These are phyloP conservation scores for Ectemnius continuus DNA, from an alignment of 2,888 invertebrate species.

Conservation along the genomic window DNA sequence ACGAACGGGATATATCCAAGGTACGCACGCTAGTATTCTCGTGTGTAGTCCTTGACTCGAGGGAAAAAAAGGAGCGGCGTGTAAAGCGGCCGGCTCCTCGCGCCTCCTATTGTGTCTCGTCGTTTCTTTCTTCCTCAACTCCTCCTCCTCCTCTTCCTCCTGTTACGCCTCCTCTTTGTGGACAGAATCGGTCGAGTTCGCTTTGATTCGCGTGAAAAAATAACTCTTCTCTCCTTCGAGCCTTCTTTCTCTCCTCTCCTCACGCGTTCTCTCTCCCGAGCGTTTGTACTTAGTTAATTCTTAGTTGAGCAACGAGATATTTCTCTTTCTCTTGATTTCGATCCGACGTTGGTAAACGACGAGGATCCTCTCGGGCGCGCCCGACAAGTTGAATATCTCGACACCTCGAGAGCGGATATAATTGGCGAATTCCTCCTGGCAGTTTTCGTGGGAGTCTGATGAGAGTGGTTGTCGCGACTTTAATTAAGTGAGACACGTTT, in stretches of 20 bases:
- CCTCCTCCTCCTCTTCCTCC: no score
- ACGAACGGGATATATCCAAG: background rate
- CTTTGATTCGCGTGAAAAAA: slow-evolving; percentile 31
- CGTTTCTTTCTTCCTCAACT: no score
- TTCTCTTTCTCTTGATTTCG: background rate
- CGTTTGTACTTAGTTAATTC: slow-evolving; percentile 45
- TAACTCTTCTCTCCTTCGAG: slow-evolving; percentile 39
- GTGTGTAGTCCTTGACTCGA: background rate
- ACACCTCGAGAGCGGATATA: background rate
- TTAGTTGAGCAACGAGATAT: slow-evolving; percentile 53
- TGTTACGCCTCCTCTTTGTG: slow-evolving; percentile 10
- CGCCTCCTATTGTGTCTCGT: background rate
- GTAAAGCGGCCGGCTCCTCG: slow-evolving; percentile 1
- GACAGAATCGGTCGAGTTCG: slow-evolving; percentile 40
- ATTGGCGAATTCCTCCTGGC: background rate
- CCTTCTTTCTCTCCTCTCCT: no score
- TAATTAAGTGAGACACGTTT: background rate
- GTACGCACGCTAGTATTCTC: no score
- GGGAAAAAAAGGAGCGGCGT: background rate
- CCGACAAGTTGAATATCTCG: no score
- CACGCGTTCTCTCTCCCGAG: background rate
- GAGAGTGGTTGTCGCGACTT: background rate
- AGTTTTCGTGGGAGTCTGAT: background rate
- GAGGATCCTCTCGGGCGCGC: background rate
- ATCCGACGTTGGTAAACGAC: slow-evolving; percentile 4